A percentile compares a stretch with the other conserved stretches of the same genome.
Evolutionary conservation across 1,140 invertebrate species (phyloP).

Genomic region (Diabrotica virgifera): DNA sequence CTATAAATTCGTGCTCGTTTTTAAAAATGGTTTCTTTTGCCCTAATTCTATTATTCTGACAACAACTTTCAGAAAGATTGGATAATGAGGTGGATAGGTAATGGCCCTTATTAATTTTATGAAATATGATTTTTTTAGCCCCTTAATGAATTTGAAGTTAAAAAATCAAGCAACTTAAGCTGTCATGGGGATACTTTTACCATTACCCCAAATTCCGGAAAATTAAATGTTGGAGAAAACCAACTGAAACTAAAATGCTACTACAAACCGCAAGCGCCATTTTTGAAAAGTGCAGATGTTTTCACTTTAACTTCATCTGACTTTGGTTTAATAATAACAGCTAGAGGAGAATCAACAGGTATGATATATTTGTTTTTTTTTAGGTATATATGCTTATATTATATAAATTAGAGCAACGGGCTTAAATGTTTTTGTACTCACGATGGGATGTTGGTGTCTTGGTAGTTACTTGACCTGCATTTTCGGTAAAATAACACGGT

Average conservation of each 20-base stretch:
- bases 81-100: background rate
- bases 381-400: background rate
- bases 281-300: background rate
- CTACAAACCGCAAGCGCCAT: background rate
- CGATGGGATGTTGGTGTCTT: too few species aligned
- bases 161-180: background rate
- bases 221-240: background rate
- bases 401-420: background rate
- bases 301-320: background rate
- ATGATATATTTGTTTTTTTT: background rate
- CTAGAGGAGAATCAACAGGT: background rate
- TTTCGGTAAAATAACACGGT: too few species aligned
- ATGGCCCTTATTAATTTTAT: background rate
- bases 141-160: background rate
- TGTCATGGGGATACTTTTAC: background rate
- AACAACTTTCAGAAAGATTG: too few species aligned
- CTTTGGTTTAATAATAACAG: background rate
- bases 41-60: too few species aligned
- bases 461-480: too few species aligned
- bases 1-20: too few species aligned
- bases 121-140: too few species aligned
- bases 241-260: background rate
- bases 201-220: background rate
- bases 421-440: too few species aligned
- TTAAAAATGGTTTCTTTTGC: too few species aligned